Evolutionary conservation across 2,888 invertebrate genomes (phyloP), one percentile per base, ranked within the genome.

Genomic region (Apoda limacodes): DNA sequence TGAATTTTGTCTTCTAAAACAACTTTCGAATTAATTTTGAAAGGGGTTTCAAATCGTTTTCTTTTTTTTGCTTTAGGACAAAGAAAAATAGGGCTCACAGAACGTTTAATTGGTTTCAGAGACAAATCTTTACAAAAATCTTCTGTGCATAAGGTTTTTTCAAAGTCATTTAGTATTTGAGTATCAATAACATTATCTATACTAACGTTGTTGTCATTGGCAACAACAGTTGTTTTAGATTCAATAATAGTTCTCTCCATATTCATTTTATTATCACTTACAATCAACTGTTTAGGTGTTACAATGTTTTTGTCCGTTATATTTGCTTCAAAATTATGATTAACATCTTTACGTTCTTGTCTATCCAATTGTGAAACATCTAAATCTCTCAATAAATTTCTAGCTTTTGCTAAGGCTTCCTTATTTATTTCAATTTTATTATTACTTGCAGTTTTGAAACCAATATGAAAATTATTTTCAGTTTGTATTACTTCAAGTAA

Each of bases 1-100:
- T 48, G 40, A 5, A 32, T 36, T 40, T 42, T 58, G 21, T 35
- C n/a, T 17, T 17, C 17, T 7, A 7, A 5, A 7, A 17, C 34
- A 2, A 17, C 34, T 22, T 19, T 40, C 9, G 10, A 32, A 5
- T 25, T 22, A 4, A 5, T 41, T 23, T 38, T 39, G 33, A 66
- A 67, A 5, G 75, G 76, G 2, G 60, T 62, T 48, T 64, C 58
- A 23, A 75, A 74, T 46, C 45, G 48, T 28, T 53, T 69, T 9
- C 54, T 46, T 33, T 47, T 69, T 28, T 76, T 80, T 2, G 70
- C 65, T 48, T 48, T 67, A 0, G 72, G 67, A 43, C 72, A 78
- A 1, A 62, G 65, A 1, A 80, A 37, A 22, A 80, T 76, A 1
- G 80, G 78, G 26, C 78, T 75, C 0, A 59, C 62, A 0, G 74